Conservation (phyloP, 2,113 vertebrate genomes). For the Cyprinodon tularosa region DNA sequence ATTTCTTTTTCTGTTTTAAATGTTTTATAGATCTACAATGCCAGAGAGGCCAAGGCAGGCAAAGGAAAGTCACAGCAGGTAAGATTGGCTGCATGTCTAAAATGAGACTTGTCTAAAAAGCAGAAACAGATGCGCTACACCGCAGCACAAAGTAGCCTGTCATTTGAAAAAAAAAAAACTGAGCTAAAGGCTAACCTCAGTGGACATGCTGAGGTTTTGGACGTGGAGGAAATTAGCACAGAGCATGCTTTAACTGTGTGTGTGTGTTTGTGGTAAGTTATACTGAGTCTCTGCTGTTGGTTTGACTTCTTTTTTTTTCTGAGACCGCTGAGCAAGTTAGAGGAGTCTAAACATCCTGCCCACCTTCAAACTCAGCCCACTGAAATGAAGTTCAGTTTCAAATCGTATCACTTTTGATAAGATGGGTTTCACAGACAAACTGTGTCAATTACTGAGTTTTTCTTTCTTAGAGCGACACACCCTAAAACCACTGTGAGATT, state of each 20-base stretch:
- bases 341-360: not conserved
- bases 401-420: not conserved
- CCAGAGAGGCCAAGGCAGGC: not conserved
- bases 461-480: not conserved
- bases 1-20: not conserved
- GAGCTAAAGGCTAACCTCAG: slow-evolving; percentile 14
- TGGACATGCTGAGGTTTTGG: not conserved
- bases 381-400: not conserved
- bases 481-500: not conserved
- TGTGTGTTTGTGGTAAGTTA: not conserved
- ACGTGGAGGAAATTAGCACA: not conserved
- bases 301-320: not conserved
- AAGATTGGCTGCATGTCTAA: not conserved
- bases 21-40: slow-evolving; percentile 40
- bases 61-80: slow-evolving; percentile 33
- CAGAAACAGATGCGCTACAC: not conserved
- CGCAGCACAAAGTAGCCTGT: not conserved
- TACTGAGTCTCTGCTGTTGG: not conserved
- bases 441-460: not conserved
- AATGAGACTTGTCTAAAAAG: not conserved
- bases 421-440: not conserved
- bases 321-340: not conserved
- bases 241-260: not conserved
- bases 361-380: not conserved
- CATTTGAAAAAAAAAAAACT: not conserved